Conservation (phyloP, 2,888 invertebrate species). For the Campoplex nolae region DNA sequence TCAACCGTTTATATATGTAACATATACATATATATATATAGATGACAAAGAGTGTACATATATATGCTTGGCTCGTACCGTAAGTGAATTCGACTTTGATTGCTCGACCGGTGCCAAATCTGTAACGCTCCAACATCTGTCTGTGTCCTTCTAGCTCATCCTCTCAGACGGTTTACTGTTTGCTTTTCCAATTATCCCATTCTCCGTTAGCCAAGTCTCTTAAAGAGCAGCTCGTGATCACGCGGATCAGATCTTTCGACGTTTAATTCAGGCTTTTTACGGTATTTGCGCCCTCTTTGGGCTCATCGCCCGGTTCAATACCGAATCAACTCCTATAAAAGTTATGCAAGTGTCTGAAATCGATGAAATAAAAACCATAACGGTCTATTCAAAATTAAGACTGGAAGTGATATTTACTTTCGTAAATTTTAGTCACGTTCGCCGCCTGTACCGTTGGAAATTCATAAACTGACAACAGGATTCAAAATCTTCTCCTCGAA, state of each 20-base stretch:
- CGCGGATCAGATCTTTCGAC: conserved; percentile 24
- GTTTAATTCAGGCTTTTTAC: conserved; percentile 9
- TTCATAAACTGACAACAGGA: background rate
- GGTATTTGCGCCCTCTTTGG: background rate
- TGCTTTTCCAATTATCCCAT: conserved; percentile 73
- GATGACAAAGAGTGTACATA: background rate
- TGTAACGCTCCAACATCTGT: conserved; percentile 49
- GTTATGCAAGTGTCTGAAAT: background rate
- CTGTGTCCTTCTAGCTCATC: conserved; percentile 26
- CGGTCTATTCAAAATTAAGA: background rate
- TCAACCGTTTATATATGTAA: background rate
- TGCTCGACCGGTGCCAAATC: conserved; percentile 71
- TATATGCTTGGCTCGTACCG: conserved; percentile 59
- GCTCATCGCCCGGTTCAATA: background rate
- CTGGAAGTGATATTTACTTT: background rate
- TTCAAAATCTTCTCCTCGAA: background rate
- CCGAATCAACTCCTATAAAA: background rate
- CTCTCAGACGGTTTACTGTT: conserved; percentile 64
- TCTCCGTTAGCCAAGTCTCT: conserved; percentile 53
- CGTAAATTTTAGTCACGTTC: background rate
- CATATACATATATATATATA: background rate
- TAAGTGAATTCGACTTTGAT: conserved; percentile 72
- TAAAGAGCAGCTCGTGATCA: conserved; percentile 13
- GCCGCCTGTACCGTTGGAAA: background rate
- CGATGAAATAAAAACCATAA: background rate